Percentiles rank a stretch among this genome's conserved stretches.
phyloP scores from a whole-genome alignment of 2,797 vertebrate species.

The Cryptoprocta ferox region DNA sequence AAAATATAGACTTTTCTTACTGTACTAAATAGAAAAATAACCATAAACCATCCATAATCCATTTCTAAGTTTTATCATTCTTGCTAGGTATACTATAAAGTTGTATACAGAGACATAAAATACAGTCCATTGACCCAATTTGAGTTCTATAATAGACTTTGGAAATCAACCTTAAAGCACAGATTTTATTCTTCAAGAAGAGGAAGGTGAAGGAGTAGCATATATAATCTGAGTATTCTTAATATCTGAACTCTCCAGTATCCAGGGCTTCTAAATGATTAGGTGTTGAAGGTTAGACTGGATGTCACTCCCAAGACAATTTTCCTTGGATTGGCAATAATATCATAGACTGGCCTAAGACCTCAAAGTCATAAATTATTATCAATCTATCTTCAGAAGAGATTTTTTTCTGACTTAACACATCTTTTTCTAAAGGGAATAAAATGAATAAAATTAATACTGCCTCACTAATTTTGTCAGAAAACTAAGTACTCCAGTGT shows the following conservation, averaged over 20 bases:
- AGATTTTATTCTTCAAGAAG: constrained; percentile 49
- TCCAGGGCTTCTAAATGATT: constrained; percentile 48
- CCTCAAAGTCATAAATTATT: constrained; percentile 74
- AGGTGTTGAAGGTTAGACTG: constrained; percentile 70
- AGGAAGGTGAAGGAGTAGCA: constrained; percentile 56
- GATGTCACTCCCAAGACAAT: constrained; percentile 71
- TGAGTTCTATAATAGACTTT: constrained; percentile 24
- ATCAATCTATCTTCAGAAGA: constrained; percentile 75
- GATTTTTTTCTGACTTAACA: neutral
- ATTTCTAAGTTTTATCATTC: constrained; percentile 6
- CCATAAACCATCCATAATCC: neutral
- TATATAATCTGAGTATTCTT: constrained; percentile 63
- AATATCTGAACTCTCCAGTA: constrained; percentile 60
- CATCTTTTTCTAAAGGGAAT: neutral
- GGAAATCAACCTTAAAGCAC: neutral
- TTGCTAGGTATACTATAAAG: constrained; percentile 20
- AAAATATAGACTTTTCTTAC: neutral
- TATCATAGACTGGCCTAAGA: constrained; percentile 59
- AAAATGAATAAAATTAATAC: neutral
- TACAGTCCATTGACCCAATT: neutral
- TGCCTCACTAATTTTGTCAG: neutral
- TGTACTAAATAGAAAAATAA: constrained; percentile 54
- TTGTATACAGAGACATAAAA: neutral
- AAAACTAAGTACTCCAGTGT: neutral
- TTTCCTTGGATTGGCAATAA: constrained; percentile 78